A percentile compares a stretch with the other conserved stretches of the same genome.
Conservation (phyloP, 2,888 invertebrate species). For the Alcis repandata region DNA sequence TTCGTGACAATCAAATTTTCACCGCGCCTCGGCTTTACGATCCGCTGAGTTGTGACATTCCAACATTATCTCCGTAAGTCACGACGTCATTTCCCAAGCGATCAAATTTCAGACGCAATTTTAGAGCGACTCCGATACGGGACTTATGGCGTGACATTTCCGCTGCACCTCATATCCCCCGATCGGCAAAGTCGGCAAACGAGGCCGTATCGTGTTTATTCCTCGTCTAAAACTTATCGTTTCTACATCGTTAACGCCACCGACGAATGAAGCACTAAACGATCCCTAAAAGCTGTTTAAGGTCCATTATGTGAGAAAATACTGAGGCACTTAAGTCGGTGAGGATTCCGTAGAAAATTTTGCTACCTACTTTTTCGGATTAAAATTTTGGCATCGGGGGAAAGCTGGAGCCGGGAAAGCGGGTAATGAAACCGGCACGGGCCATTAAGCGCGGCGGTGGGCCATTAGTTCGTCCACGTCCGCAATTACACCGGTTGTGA, state of each 20-base stretch:
- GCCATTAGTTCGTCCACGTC: slow-evolving; percentile 74
- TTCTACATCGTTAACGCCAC: slow-evolving; percentile 74
- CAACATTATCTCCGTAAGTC: background rate
- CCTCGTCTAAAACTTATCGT: slow-evolving; percentile 70
- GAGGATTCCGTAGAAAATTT: slow-evolving; percentile 52
- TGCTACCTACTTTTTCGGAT: slow-evolving; percentile 66
- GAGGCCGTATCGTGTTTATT: slow-evolving; percentile 69
- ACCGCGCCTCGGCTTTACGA: slow-evolving; percentile 5
- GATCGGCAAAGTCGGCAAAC: slow-evolving; percentile 59
- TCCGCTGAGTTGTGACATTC: slow-evolving; percentile 3
- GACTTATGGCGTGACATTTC: slow-evolving; percentile 31
- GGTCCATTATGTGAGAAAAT: slow-evolving; percentile 70
- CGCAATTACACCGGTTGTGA: slow-evolving; percentile 74
- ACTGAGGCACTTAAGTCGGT: slow-evolving; percentile 65
- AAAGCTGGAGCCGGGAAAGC: slow-evolving; percentile 57
- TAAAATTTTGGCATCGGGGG: slow-evolving; percentile 72
- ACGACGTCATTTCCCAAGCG: slow-evolving; percentile 2
- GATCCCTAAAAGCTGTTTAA: slow-evolving; percentile 72
- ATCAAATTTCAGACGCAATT: slow-evolving; percentile 28
- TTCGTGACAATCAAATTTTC: background rate
- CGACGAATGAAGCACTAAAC: slow-evolving; percentile 69
- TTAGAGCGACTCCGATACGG: slow-evolving; percentile 25
- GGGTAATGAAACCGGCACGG: slow-evolving; percentile 75
- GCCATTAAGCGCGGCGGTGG: slow-evolving; percentile 69
- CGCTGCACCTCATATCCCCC: slow-evolving; percentile 35